Evolutionary conservation across 1,140 invertebrate species (phyloP), one percentile per base, ranked within the genome.

Genomic region (Drosophila kohkoa): DNA sequence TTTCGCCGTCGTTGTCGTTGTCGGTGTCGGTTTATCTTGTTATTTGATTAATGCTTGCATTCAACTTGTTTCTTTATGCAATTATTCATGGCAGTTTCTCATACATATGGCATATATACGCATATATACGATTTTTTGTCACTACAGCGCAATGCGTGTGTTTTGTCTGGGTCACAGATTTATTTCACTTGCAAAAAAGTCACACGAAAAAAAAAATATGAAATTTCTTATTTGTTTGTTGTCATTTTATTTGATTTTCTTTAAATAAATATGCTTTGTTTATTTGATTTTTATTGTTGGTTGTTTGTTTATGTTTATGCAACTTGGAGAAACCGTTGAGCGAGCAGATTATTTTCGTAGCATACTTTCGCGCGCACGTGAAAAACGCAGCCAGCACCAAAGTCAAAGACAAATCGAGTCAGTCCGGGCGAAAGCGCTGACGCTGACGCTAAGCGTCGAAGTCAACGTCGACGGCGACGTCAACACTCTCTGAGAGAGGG

Each of bases 271-370:
- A 25, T 30, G 1, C 6, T 28, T 35, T 35, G 30, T 15, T 32
- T 25, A 10, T 25, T 49, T 41, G 28, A 15, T 46, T 48, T 41
- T 59, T 43, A 49, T 46, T 57, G 25, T 41, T 20, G 15, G 13
- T 6, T 58, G 20, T 52, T 77, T 80, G 59, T 77, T 82, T 73
- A 76, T 82, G 64, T 86, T 82, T 87, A 88, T 77, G 83, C 85
- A 82, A 82, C 60, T 51, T 54, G 16, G n/a, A 58, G 20, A 25
- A 25, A 25, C 20, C 13, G 20, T 57, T 45, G 28, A 58, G 49
- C 52, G 35, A 58, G 49, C 59, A 20, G 59, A 66, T 54, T 55
- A 62, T 71, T 65, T 41, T 55, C 55, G 62, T 76, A 79, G 73
- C 73, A 71, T 71, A 79, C 62, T 71, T 75, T 79, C 51, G 59